Percentiles rank a stretch among this genome's conserved stretches.
These are phyloP conservation scores for Sebastes paucispinis DNA, from an alignment of 2,797 vertebrate species.

Conservation along the genomic window DNA sequence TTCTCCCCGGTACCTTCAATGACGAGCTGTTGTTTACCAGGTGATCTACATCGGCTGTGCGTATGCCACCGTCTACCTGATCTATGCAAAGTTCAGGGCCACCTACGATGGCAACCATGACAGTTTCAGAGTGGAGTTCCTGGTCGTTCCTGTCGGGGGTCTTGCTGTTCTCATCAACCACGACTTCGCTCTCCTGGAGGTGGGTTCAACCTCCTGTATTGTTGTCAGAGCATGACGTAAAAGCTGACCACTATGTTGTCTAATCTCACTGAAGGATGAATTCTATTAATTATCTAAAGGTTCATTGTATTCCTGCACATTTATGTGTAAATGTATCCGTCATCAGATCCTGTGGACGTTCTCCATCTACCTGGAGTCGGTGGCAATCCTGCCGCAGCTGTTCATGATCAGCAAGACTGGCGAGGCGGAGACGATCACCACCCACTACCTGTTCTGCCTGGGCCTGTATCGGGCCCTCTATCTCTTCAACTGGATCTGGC, in stretches of 20 bases:
- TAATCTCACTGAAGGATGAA: background rate
- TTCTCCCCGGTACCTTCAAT: background rate
- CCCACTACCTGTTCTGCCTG: slow-evolving; percentile 97
- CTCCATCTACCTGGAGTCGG: slow-evolving; percentile 98
- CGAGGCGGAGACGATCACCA: slow-evolving; percentile 98
- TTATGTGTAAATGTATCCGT: background rate
- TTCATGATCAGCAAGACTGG: slow-evolving; percentile 99
- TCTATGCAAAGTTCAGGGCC: slow-evolving; percentile 96
- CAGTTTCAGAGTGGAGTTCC: slow-evolving; percentile 96
- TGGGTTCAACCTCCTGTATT: slow-evolving; percentile 45
- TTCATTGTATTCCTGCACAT: background rate
- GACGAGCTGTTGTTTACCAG: slow-evolving; percentile 66
- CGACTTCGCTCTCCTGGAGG: slow-evolving; percentile 95
- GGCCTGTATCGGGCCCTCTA: slow-evolving; percentile 96
- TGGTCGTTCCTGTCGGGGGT: slow-evolving; percentile 95
- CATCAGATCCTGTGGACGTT: slow-evolving; percentile 98
- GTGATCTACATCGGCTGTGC: slow-evolving; percentile 96
- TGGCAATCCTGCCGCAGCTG: slow-evolving; percentile 97
- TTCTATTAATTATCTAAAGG: background rate
- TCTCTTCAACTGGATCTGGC: slow-evolving; percentile 99
- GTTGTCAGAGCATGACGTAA: background rate
- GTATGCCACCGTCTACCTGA: slow-evolving; percentile 94
- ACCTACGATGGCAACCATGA: slow-evolving; percentile 99
- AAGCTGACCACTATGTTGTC: background rate
- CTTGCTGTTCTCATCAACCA: slow-evolving; percentile 96